phyloP scores from a whole-genome alignment of 1,140 invertebrate species.

The Cyclargus thomasi region DNA sequence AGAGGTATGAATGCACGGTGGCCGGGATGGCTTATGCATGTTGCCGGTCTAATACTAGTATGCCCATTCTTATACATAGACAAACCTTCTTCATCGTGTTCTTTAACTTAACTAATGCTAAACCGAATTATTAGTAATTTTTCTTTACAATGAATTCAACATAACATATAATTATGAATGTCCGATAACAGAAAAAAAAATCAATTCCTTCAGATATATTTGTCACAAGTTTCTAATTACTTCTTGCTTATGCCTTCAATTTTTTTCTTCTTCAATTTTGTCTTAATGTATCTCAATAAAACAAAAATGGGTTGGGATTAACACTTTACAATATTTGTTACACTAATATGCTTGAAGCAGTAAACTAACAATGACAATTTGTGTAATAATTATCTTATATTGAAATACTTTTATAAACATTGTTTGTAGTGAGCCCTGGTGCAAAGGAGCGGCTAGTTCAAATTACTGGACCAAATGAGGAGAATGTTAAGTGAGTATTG shows the following conservation, averaged over 20 bases:
- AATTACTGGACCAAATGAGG: constrained; percentile 92
- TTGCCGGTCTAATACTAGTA: constrained; percentile 24
- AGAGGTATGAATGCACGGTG: constrained; percentile 84
- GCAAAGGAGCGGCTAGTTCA: constrained; percentile 94
- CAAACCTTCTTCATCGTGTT: no score
- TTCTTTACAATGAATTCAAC: no score
- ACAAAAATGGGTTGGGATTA: constrained; percentile 5
- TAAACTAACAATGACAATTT: constrained; percentile 22
- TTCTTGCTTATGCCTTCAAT: background rate
- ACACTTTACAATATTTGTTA: constrained; percentile 28
- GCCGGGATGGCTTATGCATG: constrained; percentile 44
- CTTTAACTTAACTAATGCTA: no score
- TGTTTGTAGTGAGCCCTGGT: constrained; percentile 88
- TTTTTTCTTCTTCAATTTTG: background rate
- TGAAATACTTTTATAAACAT: constrained; percentile 28
- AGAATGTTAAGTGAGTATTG: constrained; percentile 89
- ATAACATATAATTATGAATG: no score
- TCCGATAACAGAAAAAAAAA: no score
- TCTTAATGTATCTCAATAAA: background rate
- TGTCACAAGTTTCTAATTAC: background rate
- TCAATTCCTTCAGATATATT: background rate
- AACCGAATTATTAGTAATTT: no score
- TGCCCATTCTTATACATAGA: constrained; percentile 31
- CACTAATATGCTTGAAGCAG: constrained; percentile 42
- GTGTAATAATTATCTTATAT: constrained; percentile 13